Percentiles rank a stretch among this genome's conserved stretches.
phyloP scores from a whole-genome alignment of 2,797 vertebrate genomes.

The Halcyon badia region DNA sequence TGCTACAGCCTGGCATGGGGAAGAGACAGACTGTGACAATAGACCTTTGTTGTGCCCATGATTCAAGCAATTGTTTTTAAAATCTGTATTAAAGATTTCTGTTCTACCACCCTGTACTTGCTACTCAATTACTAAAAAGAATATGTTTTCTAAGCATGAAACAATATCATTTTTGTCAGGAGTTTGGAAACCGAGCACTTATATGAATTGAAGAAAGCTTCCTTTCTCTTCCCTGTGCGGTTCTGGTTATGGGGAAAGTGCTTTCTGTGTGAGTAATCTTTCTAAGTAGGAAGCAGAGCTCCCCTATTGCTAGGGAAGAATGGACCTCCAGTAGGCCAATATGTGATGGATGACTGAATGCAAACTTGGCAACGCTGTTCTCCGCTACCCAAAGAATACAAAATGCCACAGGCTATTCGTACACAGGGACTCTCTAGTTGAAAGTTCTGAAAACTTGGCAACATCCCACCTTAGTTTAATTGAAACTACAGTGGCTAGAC shows the following conservation, averaged over 20 bases:
- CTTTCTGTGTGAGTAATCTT: slow-evolving; percentile 71
- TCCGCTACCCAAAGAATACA: slow-evolving; percentile 48
- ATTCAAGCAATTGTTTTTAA: not conserved
- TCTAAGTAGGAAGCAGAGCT: slow-evolving; percentile 67
- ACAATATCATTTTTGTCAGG: slow-evolving; percentile 71
- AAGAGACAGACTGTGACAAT: not conserved
- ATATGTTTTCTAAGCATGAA: slow-evolving; percentile 60
- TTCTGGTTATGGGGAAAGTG: slow-evolving; percentile 51
- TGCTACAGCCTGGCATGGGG: not conserved
- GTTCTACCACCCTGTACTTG: slow-evolving; percentile 12
- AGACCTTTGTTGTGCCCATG: slow-evolving; percentile 17
- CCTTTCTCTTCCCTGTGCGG: slow-evolving; percentile 22
- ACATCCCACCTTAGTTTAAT: slow-evolving; percentile 38
- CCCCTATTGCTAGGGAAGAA: slow-evolving; percentile 69
- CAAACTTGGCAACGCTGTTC: slow-evolving; percentile 55
- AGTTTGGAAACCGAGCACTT: not conserved
- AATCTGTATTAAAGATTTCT: slow-evolving; percentile 37
- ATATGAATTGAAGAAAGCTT: slow-evolving; percentile 46
- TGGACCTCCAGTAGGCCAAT: slow-evolving; percentile 59
- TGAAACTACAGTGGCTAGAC: slow-evolving; percentile 52
- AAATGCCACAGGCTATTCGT: slow-evolving; percentile 53
- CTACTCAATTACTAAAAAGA: slow-evolving; percentile 11
- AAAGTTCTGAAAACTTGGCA: slow-evolving; percentile 56
- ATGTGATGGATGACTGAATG: slow-evolving; percentile 66
- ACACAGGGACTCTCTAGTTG: not conserved